Evolutionary conservation across 2,888 invertebrate species (phyloP), one percentile per base, ranked within the genome.

Genomic region (Cataglyphis albicans): DNA sequence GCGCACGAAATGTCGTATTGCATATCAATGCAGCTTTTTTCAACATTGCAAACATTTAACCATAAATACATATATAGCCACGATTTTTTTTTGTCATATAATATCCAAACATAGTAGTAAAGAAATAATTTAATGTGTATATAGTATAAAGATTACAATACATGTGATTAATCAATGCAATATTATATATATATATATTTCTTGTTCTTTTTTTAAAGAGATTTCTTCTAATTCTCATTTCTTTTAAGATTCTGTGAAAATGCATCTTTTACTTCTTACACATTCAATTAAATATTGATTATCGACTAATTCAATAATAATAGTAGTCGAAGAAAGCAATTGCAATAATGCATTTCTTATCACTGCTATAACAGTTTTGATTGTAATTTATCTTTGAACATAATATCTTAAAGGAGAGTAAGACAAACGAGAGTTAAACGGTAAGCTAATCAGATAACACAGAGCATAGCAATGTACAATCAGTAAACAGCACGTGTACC

Each of bases 1-100:
- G 83, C 81, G 84, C 86, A 81, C 25, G 78, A 84, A 82, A 89
- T 87, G 81, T 89, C 85, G 82, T 84, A 86, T 86, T 65, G 81
- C 63, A 68, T 80, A 81, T 63, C 81, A 72, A 82, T 64, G 81
- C 48, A 70, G 18, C 25, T 44, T 72, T 44, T 59, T 35, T 48
- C 52, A 3, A 59, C 44, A 21, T 59, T 55, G 59, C 59, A 18
- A 80, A 80, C 44, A 44, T 70, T 59, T 59, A 65, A 67, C 41
- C 21, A 2, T 29, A 32, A 6, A 38, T 55, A 38, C 41, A 55
- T 41, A 55, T 29, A 15, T 15, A 38, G 18, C 25, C 57, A 35
- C 10, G 3, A 10, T 4, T 35, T 41, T 35, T 41, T 21, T n/a
- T 78, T 25, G 18, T 5, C n/a, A 32, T 32, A 32, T 32, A 32